Percentiles rank a stretch among this genome's conserved stretches.
phyloP scores from a whole-genome alignment of 2,888 invertebrate species.

The Patella ulyssiponensis region DNA sequence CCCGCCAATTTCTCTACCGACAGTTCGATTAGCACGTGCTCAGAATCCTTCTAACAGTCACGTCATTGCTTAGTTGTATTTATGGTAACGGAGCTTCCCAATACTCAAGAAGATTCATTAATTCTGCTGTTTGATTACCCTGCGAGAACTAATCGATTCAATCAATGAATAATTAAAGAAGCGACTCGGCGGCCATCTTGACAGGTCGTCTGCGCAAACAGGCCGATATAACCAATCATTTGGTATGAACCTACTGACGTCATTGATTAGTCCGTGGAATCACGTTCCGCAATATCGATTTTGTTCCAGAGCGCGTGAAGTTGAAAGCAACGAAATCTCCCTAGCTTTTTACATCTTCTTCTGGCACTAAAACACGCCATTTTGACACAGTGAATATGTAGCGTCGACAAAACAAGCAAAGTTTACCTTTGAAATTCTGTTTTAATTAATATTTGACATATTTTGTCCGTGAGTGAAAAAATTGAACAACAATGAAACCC shows the following conservation, averaged over 20 bases:
- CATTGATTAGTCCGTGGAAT: not conserved
- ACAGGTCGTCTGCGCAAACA: not conserved
- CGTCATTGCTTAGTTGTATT: not conserved
- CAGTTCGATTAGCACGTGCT: conserved; percentile 1
- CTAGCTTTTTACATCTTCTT: not conserved
- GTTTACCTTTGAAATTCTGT: not conserved
- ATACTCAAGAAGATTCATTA: conserved; percentile 5
- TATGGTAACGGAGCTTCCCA: not conserved
- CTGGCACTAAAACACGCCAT: conserved; percentile 2
- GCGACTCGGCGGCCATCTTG: not conserved
- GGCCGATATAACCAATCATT: conserved; percentile 1
- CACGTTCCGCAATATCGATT: not conserved
- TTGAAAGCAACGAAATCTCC: not conserved
- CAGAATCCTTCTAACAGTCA: not conserved
- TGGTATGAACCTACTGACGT: not conserved
- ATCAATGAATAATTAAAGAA: conserved; percentile 9
- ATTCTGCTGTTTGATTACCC: not conserved
- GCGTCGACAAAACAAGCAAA: not conserved
- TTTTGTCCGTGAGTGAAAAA: not conserved
- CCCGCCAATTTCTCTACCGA: not conserved
- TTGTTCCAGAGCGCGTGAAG: not conserved
- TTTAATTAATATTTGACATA: not conserved
- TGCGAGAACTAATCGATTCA: not conserved
- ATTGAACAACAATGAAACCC: not conserved
- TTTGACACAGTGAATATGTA: not conserved